These are phyloP conservation scores for Lampris incognitus DNA, from an alignment of 2,113 vertebrate species.

Conservation along the genomic window DNA sequence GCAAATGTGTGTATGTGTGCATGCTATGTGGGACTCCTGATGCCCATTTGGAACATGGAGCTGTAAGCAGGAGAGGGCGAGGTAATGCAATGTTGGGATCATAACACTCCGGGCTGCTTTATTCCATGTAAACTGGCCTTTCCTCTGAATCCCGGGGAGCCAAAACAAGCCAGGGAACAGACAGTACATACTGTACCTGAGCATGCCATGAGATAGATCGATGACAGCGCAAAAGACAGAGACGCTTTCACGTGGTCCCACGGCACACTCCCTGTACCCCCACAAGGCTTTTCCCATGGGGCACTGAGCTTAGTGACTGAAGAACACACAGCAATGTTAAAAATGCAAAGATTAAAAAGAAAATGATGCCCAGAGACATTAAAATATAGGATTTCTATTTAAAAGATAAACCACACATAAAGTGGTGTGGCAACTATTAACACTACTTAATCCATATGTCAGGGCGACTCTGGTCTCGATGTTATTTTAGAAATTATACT, in stretches of 20 bases:
- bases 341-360: constrained; percentile 33
- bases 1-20: constrained; percentile 29
- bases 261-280: constrained; percentile 26
- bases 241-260: constrained; percentile 44
- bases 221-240: constrained; percentile 37
- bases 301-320: constrained; percentile 24
- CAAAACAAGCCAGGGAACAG: constrained; percentile 51
- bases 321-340: constrained; percentile 41
- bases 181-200: constrained; percentile 48
- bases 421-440: not conserved
- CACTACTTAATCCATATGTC: constrained; percentile 23
- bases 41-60: constrained; percentile 58
- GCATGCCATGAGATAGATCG: constrained; percentile 48
- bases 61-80: constrained; percentile 48
- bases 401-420: constrained; percentile 9
- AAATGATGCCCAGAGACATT: constrained; percentile 1
- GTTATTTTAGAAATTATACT: constrained; percentile 14
- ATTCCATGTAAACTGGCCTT: constrained; percentile 52
- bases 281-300: constrained; percentile 1
- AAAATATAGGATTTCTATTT: not conserved
- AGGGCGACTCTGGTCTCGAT: constrained; percentile 1
- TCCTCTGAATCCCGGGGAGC: constrained; percentile 51
- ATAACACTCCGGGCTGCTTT: constrained; percentile 55
- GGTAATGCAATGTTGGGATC: constrained; percentile 39
- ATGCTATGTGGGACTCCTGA: constrained; percentile 43